These are phyloP conservation scores for Spodoptera litura DNA, from an alignment of 1,140 invertebrate species.

Conservation along the genomic window DNA sequence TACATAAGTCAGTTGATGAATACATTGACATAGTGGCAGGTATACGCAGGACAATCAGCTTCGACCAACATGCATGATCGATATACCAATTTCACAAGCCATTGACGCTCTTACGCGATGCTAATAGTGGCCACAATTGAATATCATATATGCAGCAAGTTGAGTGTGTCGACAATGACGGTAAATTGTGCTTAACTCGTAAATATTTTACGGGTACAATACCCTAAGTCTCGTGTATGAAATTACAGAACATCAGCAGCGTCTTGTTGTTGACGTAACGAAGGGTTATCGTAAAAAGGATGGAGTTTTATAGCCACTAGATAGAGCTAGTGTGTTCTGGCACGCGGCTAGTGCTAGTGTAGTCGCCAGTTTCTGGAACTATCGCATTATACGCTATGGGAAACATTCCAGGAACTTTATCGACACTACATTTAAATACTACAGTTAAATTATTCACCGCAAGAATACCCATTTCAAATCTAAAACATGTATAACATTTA, in stretches of 20 bases:
- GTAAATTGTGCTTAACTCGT: constrained; percentile 42
- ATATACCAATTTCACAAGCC: constrained; percentile 22
- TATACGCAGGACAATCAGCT: constrained; percentile 20
- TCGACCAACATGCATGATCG: constrained; percentile 11
- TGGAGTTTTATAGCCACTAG: constrained; percentile 32
- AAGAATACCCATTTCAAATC: neutral
- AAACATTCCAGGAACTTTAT: constrained; percentile 13
- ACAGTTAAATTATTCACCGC: neutral
- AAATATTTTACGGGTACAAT: constrained; percentile 42
- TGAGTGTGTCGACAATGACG: constrained; percentile 21
- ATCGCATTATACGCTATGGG: constrained; percentile 6
- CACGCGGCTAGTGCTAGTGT: neutral
- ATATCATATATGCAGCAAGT: constrained; percentile 1
- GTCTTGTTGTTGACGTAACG: constrained; percentile 37
- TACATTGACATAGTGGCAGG: constrained; percentile 10
- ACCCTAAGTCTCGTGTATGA: constrained; percentile 31
- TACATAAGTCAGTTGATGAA: constrained; percentile 11
- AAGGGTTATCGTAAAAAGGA: constrained; percentile 29
- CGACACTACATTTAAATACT: constrained; percentile 24
- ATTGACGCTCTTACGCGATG: constrained; percentile 11
- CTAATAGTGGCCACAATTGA: constrained; percentile 20
- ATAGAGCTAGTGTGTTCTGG: constrained; percentile 25
- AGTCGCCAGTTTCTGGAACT: constrained; percentile 11
- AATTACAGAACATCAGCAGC: constrained; percentile 30
- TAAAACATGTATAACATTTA: too few species aligned